These are phyloP conservation scores for Sphaerophoria rueppellii DNA, from an alignment of 2,888 invertebrate genomes.

Conservation along the genomic window DNA sequence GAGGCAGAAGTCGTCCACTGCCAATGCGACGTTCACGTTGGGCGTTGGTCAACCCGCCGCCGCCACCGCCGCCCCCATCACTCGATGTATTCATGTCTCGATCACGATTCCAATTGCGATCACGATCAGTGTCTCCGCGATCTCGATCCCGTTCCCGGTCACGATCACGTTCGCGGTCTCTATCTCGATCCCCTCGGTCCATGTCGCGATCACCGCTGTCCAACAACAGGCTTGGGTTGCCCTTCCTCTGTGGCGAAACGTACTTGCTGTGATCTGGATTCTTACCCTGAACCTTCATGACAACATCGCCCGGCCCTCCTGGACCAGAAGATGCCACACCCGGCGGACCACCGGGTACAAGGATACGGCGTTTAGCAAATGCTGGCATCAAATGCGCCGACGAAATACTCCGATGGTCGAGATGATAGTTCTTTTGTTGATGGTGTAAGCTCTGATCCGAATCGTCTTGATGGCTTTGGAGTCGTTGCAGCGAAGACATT, in stretches of 20 bases:
- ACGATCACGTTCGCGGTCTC: conserved; percentile 38
- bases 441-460: conserved; percentile 52
- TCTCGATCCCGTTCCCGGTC: conserved; percentile 76
- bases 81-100: conserved; percentile 72
- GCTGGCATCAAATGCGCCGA: conserved; percentile 81
- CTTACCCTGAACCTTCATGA: conserved; percentile 78
- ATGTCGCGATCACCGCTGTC: conserved; percentile 8
- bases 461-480: conserved; percentile 57
- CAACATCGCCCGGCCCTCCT: conserved; percentile 13
- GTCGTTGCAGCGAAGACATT: conserved; percentile 41
- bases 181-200: conserved; percentile 47
- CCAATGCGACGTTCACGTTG: conserved; percentile 87
- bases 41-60: conserved; percentile 61
- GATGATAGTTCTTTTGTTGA: conserved; percentile 74
- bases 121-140: conserved; percentile 76
- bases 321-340: conserved; percentile 32
- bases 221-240: conserved; percentile 23
- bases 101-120: conserved; percentile 43
- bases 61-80: conserved; percentile 31
- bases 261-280: conserved; percentile 83
- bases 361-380: conserved; percentile 80
- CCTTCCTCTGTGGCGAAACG: conserved; percentile 60
- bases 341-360: background rate
- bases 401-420: conserved; percentile 81
- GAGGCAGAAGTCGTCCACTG: conserved; percentile 89